Evolutionary conservation across 2,888 invertebrate species (phyloP).

Genomic region (Pristionchus entomophagus): DNA sequence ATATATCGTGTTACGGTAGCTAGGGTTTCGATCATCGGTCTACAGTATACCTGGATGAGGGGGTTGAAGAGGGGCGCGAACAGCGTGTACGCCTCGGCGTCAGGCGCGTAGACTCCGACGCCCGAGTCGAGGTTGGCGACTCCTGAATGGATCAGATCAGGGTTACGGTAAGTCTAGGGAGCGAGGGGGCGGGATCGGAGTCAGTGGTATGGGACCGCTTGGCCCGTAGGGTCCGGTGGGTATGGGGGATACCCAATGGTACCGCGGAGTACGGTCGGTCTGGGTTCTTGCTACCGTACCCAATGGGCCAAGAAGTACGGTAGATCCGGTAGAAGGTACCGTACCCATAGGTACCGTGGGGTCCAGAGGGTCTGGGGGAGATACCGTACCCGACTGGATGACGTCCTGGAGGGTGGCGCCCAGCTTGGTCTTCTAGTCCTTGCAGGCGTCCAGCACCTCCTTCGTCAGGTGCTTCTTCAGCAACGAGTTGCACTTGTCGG

Average conservation of each 20-base stretch:
- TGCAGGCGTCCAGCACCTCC: slow-evolving; percentile 83
- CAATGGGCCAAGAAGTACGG: too few relatives aligned
- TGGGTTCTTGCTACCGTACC: too few relatives aligned
- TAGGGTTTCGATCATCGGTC: slow-evolving; percentile 33
- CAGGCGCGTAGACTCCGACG: slow-evolving; percentile 94
- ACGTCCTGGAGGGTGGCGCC: slow-evolving; percentile 92
- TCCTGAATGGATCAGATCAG: slow-evolving; percentile 78
- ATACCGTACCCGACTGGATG: slow-evolving; percentile 80
- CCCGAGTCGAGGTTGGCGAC: slow-evolving; percentile 94
- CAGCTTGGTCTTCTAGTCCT: slow-evolving; percentile 91
- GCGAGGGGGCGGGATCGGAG: too few relatives aligned
- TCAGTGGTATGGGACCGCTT: too few relatives aligned
- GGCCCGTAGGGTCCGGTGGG: too few relatives aligned
- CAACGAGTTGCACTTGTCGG: slow-evolving; percentile 89
- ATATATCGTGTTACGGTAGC: slow-evolving; percentile 87
- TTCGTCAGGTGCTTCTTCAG: slow-evolving; percentile 93
- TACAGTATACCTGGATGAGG: slow-evolving; percentile 86
- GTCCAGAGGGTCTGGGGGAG: neutral
- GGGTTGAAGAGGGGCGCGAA: slow-evolving; percentile 45
- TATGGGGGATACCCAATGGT: neutral
- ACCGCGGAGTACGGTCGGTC: too few relatives aligned
- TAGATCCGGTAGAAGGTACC: too few relatives aligned
- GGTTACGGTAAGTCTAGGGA: neutral
- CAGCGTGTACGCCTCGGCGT: slow-evolving; percentile 92
- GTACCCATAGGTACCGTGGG: too few relatives aligned